Evolutionary conservation across 1,140 invertebrate genomes (phyloP).

Genomic region (Reticulitermes speratus): DNA sequence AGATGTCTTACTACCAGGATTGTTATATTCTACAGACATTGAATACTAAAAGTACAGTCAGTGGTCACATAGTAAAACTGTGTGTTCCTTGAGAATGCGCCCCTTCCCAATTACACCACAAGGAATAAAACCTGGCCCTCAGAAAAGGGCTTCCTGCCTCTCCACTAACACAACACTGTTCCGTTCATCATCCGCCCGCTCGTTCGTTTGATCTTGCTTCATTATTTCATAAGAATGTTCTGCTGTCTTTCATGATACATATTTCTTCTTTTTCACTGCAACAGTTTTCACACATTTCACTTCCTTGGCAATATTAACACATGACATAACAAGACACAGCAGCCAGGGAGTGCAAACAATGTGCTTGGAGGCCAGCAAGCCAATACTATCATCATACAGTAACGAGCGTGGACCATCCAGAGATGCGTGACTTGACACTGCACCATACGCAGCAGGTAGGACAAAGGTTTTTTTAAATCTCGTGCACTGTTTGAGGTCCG

Average conservation of each 20-base stretch:
- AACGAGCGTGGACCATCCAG: not conserved
- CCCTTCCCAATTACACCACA: not conserved
- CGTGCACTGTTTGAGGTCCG: not conserved
- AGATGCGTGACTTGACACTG: conserved; percentile 2
- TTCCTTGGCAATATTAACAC: conserved; percentile 24
- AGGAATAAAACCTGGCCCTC: not conserved
- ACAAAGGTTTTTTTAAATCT: not conserved
- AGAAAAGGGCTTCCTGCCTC: not conserved
- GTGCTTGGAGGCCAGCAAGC: conserved; percentile 43
- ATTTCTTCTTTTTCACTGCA: conserved; percentile 35
- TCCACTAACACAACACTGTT: not conserved
- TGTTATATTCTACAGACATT: conserved; percentile 22
- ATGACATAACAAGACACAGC: conserved; percentile 23
- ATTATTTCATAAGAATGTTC: not conserved
- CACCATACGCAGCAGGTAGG: not conserved
- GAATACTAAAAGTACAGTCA: conserved; percentile 26
- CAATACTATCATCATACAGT: conserved; percentile 11
- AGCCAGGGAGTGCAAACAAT: conserved; percentile 45
- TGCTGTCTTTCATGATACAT: conserved; percentile 31
- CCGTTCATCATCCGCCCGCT: not conserved
- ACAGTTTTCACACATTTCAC: conserved; percentile 12
- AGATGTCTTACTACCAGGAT: not conserved
- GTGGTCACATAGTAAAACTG: conserved; percentile 25
- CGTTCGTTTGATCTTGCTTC: not conserved
- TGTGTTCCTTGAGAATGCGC: not conserved